Percentiles rank a stretch among this genome's conserved stretches.
phyloP scores from a whole-genome alignment of 2,797 vertebrate species.

The Enteromius mattozi region DNA sequence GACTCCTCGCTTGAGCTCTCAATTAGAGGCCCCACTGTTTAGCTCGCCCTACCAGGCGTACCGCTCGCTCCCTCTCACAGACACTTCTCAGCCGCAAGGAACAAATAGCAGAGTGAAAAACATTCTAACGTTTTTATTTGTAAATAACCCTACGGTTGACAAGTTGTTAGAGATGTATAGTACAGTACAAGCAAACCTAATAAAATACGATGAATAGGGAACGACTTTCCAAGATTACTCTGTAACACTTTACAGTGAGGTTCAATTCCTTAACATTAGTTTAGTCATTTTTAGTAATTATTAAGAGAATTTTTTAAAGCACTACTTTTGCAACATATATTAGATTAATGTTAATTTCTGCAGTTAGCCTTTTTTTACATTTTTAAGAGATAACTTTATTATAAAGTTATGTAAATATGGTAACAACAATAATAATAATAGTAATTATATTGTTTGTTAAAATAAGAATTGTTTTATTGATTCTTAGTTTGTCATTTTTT shows the following conservation, averaged over 20 bases:
- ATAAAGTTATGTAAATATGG: not conserved
- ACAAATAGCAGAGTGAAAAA: not conserved
- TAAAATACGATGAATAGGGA: not conserved
- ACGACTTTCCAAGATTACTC: not conserved
- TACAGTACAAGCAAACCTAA: not conserved
- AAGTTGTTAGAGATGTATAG: not conserved
- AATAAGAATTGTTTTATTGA: not conserved
- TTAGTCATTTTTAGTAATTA: no score
- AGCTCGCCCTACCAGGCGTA: conserved; percentile 59
- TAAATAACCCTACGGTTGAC: not conserved
- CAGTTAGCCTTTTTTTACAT: not conserved
- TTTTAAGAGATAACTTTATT: not conserved
- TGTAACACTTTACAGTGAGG: not conserved
- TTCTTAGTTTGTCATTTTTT: no score
- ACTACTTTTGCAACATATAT: not conserved
- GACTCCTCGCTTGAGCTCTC: conserved; percentile 80
- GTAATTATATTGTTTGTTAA: no score
- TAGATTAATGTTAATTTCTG: not conserved
- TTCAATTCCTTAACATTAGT: not conserved
- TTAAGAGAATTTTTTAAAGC: not conserved
- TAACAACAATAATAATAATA: not conserved
- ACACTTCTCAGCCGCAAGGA: conserved; percentile 24
- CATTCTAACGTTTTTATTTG: conserved; percentile 13
- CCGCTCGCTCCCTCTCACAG: conserved; percentile 53
- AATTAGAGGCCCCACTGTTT: conserved; percentile 74